These are phyloP conservation scores for Chanos chanos DNA, from an alignment of 2,797 vertebrate genomes.

Conservation along the genomic window DNA sequence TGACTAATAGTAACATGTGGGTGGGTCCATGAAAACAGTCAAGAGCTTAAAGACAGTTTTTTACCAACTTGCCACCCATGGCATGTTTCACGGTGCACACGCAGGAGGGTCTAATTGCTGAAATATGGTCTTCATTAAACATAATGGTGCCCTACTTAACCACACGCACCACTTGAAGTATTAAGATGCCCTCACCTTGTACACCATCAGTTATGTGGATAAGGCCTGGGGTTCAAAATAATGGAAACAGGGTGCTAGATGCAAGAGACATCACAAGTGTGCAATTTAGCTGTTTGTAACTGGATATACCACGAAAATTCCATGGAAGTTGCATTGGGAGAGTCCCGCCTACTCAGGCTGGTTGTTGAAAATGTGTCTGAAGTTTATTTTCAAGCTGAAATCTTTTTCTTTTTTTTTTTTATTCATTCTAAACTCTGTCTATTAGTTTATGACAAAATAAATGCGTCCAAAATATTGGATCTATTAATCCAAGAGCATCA, in stretches of 20 bases:
- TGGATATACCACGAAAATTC: conserved; percentile 50
- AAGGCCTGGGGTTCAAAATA: conserved; percentile 43
- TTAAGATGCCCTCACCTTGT: conserved; percentile 54
- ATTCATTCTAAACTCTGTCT: too few species aligned
- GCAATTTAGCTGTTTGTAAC: conserved; percentile 62
- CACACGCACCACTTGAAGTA: conserved; percentile 45
- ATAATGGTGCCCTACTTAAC: conserved; percentile 56
- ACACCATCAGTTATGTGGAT: conserved; percentile 41
- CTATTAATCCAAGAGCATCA: too few species aligned
- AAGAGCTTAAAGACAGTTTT: too few species aligned
- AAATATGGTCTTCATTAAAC: conserved; percentile 70
- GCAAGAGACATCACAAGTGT: conserved; percentile 65
- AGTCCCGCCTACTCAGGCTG: conserved; percentile 28
- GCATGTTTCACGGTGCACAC: conserved; percentile 19
- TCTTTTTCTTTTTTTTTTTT: too few species aligned
- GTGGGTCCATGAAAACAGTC: too few species aligned
- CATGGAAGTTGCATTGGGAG: conserved; percentile 7
- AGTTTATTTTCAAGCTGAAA: too few species aligned
- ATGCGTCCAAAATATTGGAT: too few species aligned
- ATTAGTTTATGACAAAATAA: too few species aligned
- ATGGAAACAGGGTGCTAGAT: conserved; percentile 59
- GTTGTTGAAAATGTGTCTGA: conserved; percentile 14
- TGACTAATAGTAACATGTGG: too few species aligned
- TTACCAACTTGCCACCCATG: conserved; percentile 23
- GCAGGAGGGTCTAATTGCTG: conserved; percentile 54